Conservation (phyloP, 2,113 vertebrate genomes). For the Azemiops feae region DNA sequence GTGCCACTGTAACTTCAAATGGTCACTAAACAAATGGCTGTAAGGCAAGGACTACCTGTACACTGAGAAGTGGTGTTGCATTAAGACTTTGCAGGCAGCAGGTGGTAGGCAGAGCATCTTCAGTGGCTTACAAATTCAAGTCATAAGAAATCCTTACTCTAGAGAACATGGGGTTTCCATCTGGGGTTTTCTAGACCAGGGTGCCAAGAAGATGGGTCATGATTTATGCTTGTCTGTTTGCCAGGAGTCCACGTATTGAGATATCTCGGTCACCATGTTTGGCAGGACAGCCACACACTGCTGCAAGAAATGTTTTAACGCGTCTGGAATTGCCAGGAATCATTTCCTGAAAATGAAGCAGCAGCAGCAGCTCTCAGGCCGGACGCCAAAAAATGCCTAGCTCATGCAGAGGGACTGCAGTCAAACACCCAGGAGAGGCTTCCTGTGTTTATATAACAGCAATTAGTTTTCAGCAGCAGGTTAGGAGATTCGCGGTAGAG, state of each 20-base stretch:
- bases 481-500: not conserved
- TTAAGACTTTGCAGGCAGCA: not conserved
- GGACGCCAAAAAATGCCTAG: not conserved
- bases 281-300: not conserved
- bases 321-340: constrained; percentile 13
- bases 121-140: not conserved
- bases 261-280: not conserved
- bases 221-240: not conserved
- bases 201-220: not conserved
- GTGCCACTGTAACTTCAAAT: not conserved
- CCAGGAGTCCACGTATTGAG: not conserved
- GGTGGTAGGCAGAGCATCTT: not conserved
- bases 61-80: too few relatives aligned
- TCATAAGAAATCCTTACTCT: not conserved
- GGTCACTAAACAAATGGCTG: not conserved
- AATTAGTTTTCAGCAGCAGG: not conserved
- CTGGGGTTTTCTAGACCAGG: not conserved
- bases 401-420: constrained; percentile 8
- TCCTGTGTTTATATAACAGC: too few relatives aligned
- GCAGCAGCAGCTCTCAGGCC: not conserved
- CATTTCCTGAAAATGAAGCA: constrained; percentile 27
- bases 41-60: not conserved
- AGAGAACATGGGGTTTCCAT: not conserved
- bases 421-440: not conserved
- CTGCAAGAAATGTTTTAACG: not conserved